Evolutionary conservation across 2,888 invertebrate genomes (phyloP).

Genomic region (Steinernema carpocapsae): DNA sequence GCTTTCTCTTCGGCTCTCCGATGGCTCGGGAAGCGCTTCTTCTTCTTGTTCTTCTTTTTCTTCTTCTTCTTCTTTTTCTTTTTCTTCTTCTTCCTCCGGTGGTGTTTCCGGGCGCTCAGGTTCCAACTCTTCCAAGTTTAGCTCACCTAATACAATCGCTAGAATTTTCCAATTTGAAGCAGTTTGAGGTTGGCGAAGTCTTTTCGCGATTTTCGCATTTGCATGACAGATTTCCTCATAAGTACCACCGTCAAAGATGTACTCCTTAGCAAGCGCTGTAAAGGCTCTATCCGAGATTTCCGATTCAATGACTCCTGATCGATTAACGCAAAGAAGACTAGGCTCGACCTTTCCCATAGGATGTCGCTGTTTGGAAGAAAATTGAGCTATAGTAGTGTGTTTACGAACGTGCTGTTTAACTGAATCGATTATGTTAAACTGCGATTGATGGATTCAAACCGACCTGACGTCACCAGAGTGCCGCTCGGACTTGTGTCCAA

Average conservation of each 20-base stretch:
- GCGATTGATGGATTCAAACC: neutral
- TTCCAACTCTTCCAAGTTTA: neutral
- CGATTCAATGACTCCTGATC: neutral
- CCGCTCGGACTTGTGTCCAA: neutral
- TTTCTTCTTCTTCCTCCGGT: no score
- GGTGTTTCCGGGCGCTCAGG: neutral
- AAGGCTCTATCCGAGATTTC: slow-evolving; percentile 9
- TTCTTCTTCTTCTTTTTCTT: no score
- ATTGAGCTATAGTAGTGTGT: no score
- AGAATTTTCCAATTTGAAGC: neutral
- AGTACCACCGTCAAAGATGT: neutral
- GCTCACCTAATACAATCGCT: neutral
- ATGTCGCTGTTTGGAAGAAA: neutral
- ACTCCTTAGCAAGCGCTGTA: neutral
- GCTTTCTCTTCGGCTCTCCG: neutral
- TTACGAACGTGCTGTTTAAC: slow-evolving; percentile 22
- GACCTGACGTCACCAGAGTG: neutral
- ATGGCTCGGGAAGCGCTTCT: no score
- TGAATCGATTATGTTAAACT: neutral
- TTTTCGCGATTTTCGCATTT: neutral
- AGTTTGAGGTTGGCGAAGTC: slow-evolving; percentile 9
- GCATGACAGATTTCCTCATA: neutral
- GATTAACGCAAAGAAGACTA: neutral
- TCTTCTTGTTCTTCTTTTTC: no score
- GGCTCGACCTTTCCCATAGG: slow-evolving; percentile 22